These are phyloP conservation scores for Crypturellus tataupa DNA, from an alignment of 2,797 vertebrate genomes.

Conservation along the genomic window DNA sequence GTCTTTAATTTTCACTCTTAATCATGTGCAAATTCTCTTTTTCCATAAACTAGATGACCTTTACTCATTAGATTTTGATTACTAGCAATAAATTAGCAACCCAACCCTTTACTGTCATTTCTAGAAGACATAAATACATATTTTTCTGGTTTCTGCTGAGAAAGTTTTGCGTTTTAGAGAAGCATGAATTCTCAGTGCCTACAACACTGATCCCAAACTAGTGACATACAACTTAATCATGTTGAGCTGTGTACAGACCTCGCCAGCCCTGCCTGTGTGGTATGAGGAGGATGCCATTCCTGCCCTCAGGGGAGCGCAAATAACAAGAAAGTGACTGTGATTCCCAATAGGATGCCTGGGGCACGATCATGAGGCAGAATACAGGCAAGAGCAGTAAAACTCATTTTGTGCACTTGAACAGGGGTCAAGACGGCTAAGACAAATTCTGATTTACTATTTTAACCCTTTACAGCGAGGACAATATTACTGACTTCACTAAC, in stretches of 20 bases:
- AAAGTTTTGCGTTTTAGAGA: not conserved
- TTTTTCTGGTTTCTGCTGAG: not conserved
- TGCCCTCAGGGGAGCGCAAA: not conserved
- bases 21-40: not conserved
- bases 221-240: not conserved
- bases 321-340: not conserved
- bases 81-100: not conserved
- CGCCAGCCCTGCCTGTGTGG: not conserved
- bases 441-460: not conserved
- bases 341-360: not conserved
- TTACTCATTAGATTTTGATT: not conserved
- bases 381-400: not conserved
- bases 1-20: not conserved
- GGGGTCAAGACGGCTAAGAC: not conserved
- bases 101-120: not conserved
- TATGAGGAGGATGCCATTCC: not conserved
- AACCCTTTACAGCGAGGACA: not conserved
- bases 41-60: not conserved
- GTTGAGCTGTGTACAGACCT: not conserved
- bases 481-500: not conserved
- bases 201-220: not conserved
- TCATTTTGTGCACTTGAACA: not conserved
- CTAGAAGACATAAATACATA: not conserved
- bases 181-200: not conserved
- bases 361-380: not conserved